phyloP scores from a whole-genome alignment of 1,140 invertebrate genomes.

The Agraylea sexmaculata region DNA sequence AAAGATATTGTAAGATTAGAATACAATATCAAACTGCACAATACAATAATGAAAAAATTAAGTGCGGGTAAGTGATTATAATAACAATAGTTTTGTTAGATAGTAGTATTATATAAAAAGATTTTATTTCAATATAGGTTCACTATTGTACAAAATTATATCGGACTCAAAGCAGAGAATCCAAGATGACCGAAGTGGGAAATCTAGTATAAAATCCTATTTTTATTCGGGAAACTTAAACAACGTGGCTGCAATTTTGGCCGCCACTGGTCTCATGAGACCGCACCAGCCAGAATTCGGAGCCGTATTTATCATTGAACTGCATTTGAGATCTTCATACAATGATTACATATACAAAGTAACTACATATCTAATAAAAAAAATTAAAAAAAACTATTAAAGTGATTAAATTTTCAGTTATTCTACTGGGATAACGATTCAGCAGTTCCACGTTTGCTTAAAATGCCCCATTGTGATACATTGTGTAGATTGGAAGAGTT shows the following conservation, averaged over 20 bases:
- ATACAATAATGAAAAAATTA: constrained; percentile 33
- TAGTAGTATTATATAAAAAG: neutral
- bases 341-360: constrained; percentile 17
- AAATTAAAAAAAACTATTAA: constrained; percentile 1
- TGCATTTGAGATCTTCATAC: constrained; percentile 24
- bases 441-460: constrained; percentile 33
- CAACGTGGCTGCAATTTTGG: constrained; percentile 32
- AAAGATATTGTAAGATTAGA: constrained; percentile 33
- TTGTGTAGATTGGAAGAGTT: constrained; percentile 35
- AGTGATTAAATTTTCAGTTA: constrained; percentile 27
- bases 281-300: constrained; percentile 34
- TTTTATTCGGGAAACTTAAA: constrained; percentile 34
- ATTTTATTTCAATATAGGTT: constrained; percentile 24
- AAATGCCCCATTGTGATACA: constrained; percentile 33
- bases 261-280: constrained; percentile 30
- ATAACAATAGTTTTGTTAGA: neutral
- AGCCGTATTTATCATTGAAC: constrained; percentile 32
- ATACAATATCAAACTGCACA: constrained; percentile 38
- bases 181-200: constrained; percentile 21
- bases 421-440: constrained; percentile 38
- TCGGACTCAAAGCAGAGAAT: constrained; percentile 24
- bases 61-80: constrained; percentile 29
- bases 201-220: constrained; percentile 21
- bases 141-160: constrained; percentile 35
- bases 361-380: constrained; percentile 3